Evolutionary conservation across 2,113 vertebrate species (phyloP).

Genomic region (Cnemophilus loriae): DNA sequence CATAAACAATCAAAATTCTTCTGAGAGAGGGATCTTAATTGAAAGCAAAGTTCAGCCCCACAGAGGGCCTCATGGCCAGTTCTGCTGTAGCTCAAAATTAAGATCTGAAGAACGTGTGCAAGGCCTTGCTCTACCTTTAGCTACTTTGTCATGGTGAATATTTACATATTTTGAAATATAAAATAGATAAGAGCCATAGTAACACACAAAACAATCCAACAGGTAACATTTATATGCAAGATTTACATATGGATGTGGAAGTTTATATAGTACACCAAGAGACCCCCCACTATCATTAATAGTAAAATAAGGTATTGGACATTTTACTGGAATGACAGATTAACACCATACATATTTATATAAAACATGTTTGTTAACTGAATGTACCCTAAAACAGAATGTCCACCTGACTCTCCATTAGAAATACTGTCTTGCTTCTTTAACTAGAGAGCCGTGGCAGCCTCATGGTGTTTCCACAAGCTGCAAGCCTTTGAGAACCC

Average conservation of each 20-base stretch:
- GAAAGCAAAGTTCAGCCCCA: background rate
- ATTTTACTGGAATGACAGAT: background rate
- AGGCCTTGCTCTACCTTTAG: background rate
- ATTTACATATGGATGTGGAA: background rate
- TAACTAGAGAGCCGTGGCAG: background rate
- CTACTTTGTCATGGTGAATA: background rate
- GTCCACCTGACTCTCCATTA: background rate
- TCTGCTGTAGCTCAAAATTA: background rate
- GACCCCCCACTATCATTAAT: background rate
- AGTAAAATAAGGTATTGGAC: background rate
- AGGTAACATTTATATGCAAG: background rate
- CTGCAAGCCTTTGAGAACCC: background rate
- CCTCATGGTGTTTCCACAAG: background rate
- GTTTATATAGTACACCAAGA: background rate
- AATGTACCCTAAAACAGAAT: background rate
- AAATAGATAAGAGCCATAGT: background rate
- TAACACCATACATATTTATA: background rate
- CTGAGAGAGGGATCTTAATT: background rate
- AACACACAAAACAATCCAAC: background rate
- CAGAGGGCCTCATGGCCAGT: background rate
- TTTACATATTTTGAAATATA: background rate
- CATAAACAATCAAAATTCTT: conserved; percentile 33
- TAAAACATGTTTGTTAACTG: background rate
- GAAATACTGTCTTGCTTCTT: background rate
- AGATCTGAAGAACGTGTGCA: background rate